Conservation (phyloP, 2,113 vertebrate genomes). For the Triplophysa tibetana region DNA sequence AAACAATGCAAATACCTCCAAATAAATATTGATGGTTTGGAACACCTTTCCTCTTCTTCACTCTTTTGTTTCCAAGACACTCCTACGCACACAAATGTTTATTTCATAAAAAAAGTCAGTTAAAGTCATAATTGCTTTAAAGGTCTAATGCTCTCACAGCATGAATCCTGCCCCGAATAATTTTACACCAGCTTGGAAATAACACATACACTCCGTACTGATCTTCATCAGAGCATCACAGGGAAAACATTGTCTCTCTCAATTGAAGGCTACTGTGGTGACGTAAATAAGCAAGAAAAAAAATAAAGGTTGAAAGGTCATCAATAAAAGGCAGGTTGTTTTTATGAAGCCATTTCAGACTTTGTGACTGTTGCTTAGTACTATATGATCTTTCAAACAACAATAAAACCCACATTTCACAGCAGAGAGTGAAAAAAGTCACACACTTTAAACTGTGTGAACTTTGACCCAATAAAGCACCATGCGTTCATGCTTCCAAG, state of each 20-base stretch:
- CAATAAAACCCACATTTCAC: conserved; percentile 21
- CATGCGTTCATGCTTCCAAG: not conserved
- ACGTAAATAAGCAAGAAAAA: not conserved
- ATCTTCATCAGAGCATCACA: conserved; percentile 34
- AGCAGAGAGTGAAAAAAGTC: conserved; percentile 24
- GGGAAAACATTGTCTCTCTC: conserved; percentile 2
- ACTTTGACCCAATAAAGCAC: conserved; percentile 22
- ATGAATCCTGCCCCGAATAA: conserved; percentile 57
- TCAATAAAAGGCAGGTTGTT: not conserved
- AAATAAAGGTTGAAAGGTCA: not conserved
- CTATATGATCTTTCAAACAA: conserved; percentile 32
- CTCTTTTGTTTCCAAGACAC: conserved; percentile 53
- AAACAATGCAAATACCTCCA: conserved; percentile 51
- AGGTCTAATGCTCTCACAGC: conserved; percentile 49
- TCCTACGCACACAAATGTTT: conserved; percentile 45
- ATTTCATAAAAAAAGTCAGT: conserved; percentile 32
- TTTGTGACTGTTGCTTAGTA: conserved; percentile 1
- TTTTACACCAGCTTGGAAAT: conserved; percentile 73
- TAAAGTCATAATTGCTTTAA: conserved; percentile 55
- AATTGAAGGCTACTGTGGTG: not conserved
- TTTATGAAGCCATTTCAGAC: conserved; percentile 6
- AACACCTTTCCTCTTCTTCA: conserved; percentile 53
- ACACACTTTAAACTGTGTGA: conserved; percentile 36
- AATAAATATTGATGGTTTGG: conserved; percentile 62
- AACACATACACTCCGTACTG: conserved; percentile 49